A percentile compares a stretch with the other conserved stretches of the same genome.
phyloP scores from a whole-genome alignment of 2,888 invertebrate genomes.

The Lepidocyrtoides sp. region DNA sequence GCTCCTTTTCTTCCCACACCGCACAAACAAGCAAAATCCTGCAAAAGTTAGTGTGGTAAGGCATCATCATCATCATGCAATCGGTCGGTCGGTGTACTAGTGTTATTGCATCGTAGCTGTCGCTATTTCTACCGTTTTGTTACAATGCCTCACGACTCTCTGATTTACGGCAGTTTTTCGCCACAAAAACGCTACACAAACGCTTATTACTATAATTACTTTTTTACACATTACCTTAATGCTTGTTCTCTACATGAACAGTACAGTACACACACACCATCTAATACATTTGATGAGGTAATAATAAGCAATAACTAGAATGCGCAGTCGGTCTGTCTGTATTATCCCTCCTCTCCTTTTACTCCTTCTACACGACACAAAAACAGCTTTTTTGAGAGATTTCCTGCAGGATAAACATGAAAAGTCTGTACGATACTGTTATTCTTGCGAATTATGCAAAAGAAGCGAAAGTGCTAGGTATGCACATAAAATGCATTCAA shows the following conservation, averaged over 20 bases:
- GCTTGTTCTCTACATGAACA: neutral
- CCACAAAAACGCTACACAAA: conserved; percentile 21
- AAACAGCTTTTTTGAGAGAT: conserved; percentile 16
- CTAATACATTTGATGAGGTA: conserved; percentile 2
- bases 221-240: conserved; percentile 15
- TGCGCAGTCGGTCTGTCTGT: neutral
- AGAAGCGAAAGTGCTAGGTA: conserved; percentile 41
- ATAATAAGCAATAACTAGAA: conserved; percentile 13
- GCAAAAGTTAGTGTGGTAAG: neutral
- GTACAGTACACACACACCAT: neutral
- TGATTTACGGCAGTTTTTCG: conserved; percentile 56
- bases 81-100: neutral
- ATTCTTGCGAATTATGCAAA: conserved; percentile 51
- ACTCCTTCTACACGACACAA: neutral
- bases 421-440: conserved; percentile 32
- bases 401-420: conserved; percentile 24
- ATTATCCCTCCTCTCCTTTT: neutral
- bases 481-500: neutral
- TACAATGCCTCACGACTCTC: conserved; percentile 39
- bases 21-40: neutral
- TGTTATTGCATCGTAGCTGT: neutral
- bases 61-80: neutral
- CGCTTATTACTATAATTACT: conserved; percentile 36
- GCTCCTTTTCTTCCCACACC: conserved; percentile 56
- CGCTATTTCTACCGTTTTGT: neutral